These are phyloP conservation scores for Pseudorhombus dupliciocellatus DNA, from an alignment of 2,113 vertebrate species.

Conservation along the genomic window DNA sequence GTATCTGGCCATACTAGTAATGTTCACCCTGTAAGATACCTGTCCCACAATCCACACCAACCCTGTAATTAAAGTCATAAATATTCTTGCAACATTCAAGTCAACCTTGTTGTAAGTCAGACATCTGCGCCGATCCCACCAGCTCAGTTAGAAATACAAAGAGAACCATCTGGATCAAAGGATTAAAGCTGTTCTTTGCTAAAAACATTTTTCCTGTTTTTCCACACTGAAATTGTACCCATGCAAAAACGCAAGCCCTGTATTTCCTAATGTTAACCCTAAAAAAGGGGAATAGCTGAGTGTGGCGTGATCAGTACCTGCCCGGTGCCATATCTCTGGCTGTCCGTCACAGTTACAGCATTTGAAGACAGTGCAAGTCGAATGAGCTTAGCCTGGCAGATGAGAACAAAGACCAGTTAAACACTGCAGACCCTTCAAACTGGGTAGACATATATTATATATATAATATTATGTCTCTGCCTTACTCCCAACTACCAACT, in stretches of 20 bases:
- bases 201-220: neutral
- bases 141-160: neutral
- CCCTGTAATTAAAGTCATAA: neutral
- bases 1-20: neutral
- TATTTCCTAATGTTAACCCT: neutral
- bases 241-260: neutral
- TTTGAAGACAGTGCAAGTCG: neutral
- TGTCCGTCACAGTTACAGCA: neutral
- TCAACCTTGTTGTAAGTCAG: neutral
- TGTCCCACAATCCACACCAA: neutral
- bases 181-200: conserved; percentile 6
- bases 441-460: neutral
- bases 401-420: neutral
- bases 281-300: neutral
- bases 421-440: neutral
- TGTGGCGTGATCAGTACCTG: conserved; percentile 28
- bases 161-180: neutral
- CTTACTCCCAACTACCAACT: conserved; percentile 8
- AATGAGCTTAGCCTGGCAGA: conserved; percentile 43
- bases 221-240: neutral
- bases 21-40: neutral
- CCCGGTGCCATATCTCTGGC: neutral
- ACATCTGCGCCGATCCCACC: neutral
- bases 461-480: neutral
- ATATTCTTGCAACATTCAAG: neutral